A percentile compares a stretch with the other conserved stretches of the same genome.
These are phyloP conservation scores for Tribolium madens DNA, from an alignment of 1,140 invertebrate genomes.

Conservation along the genomic window DNA sequence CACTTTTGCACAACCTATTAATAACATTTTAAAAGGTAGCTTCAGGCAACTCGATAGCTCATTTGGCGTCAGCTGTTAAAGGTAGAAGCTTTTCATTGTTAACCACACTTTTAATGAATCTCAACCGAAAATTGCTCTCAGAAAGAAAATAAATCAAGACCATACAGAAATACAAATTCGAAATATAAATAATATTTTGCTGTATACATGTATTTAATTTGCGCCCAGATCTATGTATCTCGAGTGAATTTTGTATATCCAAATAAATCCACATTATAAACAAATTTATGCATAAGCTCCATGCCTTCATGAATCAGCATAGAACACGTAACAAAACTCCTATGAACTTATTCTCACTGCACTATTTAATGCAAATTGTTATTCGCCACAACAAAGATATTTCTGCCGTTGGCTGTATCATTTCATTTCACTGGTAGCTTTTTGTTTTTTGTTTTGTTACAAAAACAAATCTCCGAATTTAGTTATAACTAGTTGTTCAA, in stretches of 20 bases:
- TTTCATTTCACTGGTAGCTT: neutral
- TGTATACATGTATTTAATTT: neutral
- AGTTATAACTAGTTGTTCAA: neutral
- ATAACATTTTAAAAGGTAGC: neutral
- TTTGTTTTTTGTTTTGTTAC: too few species aligned
- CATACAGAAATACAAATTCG: too few species aligned
- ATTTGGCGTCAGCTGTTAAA: conserved; percentile 6
- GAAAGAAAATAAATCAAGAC: neutral
- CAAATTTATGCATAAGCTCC: conserved; percentile 5
- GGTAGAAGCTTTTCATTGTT: neutral
- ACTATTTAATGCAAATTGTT: conserved; percentile 22
- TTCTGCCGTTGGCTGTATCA: neutral
- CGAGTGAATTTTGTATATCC: neutral
- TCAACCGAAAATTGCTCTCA: neutral
- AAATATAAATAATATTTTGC: too few species aligned
- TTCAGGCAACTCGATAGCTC: neutral
- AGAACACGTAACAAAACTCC: neutral
- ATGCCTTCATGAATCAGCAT: neutral
- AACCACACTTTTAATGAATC: neutral
- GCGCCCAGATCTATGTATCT: neutral
- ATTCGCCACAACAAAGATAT: neutral
- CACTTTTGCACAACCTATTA: conserved; percentile 6
- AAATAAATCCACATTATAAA: conserved; percentile 19
- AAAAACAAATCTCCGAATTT: neutral
- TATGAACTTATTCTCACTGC: neutral